Base-by-base conservation (phyloP, 2,797 vertebrate genomes). In the Anguilla marmorata region DNA sequence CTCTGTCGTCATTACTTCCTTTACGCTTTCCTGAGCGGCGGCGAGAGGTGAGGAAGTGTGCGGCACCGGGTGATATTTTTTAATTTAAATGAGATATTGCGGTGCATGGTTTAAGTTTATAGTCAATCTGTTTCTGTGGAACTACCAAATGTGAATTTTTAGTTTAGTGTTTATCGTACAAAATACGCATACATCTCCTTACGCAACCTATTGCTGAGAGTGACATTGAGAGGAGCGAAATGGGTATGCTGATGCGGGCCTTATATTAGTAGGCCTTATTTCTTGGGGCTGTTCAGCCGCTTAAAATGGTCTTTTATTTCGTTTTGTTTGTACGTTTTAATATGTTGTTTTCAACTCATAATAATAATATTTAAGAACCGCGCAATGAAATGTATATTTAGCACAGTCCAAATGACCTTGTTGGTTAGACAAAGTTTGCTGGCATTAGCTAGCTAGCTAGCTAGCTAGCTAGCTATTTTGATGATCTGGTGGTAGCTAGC, bases 361-460 rank as follows among this genome's bases (percentile, higher is more conserved):
- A 27, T n/a, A 27, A 66, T 27, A 27, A 69, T 2, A 69, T 2
- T 69, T 11, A n/a, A 27, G 63, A 27, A 63, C 5, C 19, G 19
- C 24, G 19, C 14, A 41, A 54, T 69, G 0, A 84, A 37, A 24
- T 86, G 9, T 11, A 27, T 16, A 21, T 50, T 11, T 45, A 69
- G 45, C 21, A n/a, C 30, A 82, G n/a, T 37, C 33, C 3, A 2
- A 41, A 19, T 96, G 95, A 96, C 96, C 96, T 96, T 96, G 95
- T 91, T 16, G 30, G 91, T 91, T 84, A 84, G 88, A 74, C 6
- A 30, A 30, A 27, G 69, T 33, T 33, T 7, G 66, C n/a, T 45
- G 41, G 41, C 41, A 45, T 45, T 45, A 45, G 41, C 41, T 45
- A 45, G 74, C 56, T 45, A 45, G 74, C 56, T 87, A 86, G 87